These are phyloP conservation scores for Symphodus melops DNA, from an alignment of 2,113 vertebrate species.

Conservation along the genomic window DNA sequence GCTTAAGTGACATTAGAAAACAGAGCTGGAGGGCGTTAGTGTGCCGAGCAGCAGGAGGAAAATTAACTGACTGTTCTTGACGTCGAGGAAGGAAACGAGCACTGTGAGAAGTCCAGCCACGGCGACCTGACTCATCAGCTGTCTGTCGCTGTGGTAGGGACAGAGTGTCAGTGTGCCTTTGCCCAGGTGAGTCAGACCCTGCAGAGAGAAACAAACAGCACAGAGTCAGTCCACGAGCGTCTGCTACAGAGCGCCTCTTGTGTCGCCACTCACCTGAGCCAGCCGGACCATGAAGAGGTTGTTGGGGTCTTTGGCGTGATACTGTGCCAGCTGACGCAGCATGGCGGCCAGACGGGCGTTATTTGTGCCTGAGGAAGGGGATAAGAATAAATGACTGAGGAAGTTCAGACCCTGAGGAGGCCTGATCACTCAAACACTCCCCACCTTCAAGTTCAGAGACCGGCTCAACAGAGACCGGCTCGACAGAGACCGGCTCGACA, in stretches of 20 bases:
- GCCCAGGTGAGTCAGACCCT: constrained; percentile 98
- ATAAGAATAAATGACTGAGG: constrained; percentile 20
- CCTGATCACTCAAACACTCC: neutral
- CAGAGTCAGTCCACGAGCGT: constrained; percentile 12
- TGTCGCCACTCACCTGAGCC: constrained; percentile 88
- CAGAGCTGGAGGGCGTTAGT: neutral
- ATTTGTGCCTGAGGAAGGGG: constrained; percentile 89
- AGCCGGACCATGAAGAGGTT: constrained; percentile 99
- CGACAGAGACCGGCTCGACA: too few species aligned
- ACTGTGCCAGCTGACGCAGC: constrained; percentile 96
- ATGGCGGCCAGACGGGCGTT: constrained; percentile 97
- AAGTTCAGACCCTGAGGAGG: constrained; percentile 1
- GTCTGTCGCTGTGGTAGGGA: constrained; percentile 97
- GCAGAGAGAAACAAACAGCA: constrained; percentile 31
- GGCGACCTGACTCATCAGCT: constrained; percentile 99
- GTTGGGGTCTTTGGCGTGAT: constrained; percentile 99
- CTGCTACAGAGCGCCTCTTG: constrained; percentile 8
- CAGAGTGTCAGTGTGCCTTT: constrained; percentile 98
- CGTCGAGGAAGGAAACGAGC: constrained; percentile 96
- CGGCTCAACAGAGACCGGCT: too few species aligned
- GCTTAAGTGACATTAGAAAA: neutral
- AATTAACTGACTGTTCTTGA: constrained; percentile 94
- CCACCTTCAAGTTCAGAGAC: neutral
- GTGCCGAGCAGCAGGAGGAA: constrained; percentile 6
- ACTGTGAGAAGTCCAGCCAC: constrained; percentile 96